phyloP scores from a whole-genome alignment of 2,888 invertebrate genomes.

The Campoplex capitator region DNA sequence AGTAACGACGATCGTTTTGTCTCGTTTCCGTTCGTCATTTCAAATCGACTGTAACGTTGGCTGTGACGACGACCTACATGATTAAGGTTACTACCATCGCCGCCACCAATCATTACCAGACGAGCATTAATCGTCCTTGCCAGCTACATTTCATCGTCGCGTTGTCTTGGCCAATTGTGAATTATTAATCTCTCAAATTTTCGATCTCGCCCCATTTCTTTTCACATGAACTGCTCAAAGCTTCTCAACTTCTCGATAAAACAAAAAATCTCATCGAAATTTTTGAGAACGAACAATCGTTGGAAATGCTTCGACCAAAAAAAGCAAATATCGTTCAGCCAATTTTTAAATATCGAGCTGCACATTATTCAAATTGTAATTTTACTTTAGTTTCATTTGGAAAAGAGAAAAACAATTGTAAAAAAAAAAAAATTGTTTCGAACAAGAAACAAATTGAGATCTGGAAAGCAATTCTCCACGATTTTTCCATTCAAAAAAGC shows the following conservation, averaged over 20 bases:
- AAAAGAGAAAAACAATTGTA: too few species aligned
- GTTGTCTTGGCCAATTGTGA: constrained; percentile 33
- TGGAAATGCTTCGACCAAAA: constrained; percentile 6
- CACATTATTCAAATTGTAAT: background rate
- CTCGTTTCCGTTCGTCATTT: constrained; percentile 49
- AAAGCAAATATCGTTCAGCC: background rate
- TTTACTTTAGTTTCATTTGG: background rate
- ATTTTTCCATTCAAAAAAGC: background rate
- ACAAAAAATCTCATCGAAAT: background rate
- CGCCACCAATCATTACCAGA: constrained; percentile 45
- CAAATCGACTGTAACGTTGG: constrained; percentile 59
- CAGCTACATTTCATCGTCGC: constrained; percentile 42
- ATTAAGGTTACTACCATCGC: constrained; percentile 44
- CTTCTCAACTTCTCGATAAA: background rate
- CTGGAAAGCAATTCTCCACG: background rate
- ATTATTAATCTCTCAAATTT: constrained; percentile 6
- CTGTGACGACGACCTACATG: constrained; percentile 64
- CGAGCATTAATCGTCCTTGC: constrained; percentile 24
- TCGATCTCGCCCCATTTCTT: background rate
- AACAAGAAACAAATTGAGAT: background rate
- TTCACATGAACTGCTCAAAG: background rate
- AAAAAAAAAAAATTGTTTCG: background rate
- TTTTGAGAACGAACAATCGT: background rate
- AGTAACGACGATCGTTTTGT: constrained; percentile 58
- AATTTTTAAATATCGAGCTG: too few species aligned